Evolutionary conservation across 2,797 vertebrate genomes (phyloP).

Genomic region (Ficedula albicollis): DNA sequence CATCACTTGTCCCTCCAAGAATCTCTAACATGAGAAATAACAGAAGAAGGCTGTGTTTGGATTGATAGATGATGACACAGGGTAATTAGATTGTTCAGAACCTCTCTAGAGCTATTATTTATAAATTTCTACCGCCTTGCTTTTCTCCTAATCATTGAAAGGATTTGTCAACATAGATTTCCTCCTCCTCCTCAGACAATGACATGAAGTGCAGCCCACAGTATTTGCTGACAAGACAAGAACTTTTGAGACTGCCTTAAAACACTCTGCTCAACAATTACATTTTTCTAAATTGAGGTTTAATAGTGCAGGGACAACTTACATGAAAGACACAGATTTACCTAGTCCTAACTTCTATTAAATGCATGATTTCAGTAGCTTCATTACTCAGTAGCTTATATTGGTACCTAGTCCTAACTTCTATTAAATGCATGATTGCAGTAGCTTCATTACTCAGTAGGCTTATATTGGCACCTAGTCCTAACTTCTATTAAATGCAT

Average conservation of each 20-base stretch:
- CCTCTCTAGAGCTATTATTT: conserved; percentile 45
- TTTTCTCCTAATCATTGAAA: conserved; percentile 47
- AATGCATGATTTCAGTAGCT: background rate
- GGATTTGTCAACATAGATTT: conserved; percentile 60
- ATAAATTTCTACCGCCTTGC: conserved; percentile 37
- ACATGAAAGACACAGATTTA: background rate
- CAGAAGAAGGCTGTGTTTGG: background rate
- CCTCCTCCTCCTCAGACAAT: background rate
- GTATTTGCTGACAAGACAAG: conserved; percentile 27
- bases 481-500: background rate
- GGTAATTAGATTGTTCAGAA: conserved; percentile 63
- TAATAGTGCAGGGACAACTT: background rate
- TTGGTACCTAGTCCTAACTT: background rate
- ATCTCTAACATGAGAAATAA: background rate
- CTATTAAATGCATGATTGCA: background rate
- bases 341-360: background rate
- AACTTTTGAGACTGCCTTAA: conserved; percentile 19
- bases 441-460: background rate
- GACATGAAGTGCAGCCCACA: conserved; percentile 11
- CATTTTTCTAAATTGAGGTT: background rate
- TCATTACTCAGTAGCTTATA: background rate
- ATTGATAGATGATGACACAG: conserved; percentile 46
- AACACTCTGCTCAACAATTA: background rate
- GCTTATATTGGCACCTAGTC: background rate
- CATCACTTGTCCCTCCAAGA: background rate